Percentiles rank a stretch among this genome's conserved stretches.
These are phyloP conservation scores for Acrossocheilus wenchowensis DNA, from an alignment of 2,797 vertebrate species.

Conservation along the genomic window DNA sequence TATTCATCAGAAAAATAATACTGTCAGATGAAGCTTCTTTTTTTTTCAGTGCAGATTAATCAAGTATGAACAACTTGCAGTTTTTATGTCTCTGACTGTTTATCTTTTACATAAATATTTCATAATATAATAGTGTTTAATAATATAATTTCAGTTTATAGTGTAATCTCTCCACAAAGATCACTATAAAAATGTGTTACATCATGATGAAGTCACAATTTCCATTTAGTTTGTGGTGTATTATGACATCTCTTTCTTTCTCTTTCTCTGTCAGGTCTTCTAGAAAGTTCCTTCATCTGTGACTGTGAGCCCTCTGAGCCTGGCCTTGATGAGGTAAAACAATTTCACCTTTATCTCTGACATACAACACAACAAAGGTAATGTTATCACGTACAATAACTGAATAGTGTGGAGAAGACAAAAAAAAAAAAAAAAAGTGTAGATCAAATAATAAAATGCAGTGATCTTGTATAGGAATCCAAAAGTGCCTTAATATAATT, in stretches of 20 bases:
- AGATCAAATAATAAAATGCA: not conserved
- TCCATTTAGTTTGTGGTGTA: constrained; percentile 5
- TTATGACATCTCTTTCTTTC: constrained; percentile 16
- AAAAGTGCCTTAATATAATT: not conserved
- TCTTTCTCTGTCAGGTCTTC: constrained; percentile 74
- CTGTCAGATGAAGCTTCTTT: constrained; percentile 12
- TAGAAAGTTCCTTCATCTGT: constrained; percentile 87
- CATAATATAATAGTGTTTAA: not conserved
- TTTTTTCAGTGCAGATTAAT: no score
- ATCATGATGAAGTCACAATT: not conserved
- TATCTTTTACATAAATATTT: no score
- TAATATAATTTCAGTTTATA: not conserved
- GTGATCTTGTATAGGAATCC: not conserved
- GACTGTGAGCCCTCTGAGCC: constrained; percentile 68
- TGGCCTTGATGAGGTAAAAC: constrained; percentile 76
- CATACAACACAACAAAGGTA: not conserved
- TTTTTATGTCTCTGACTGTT: no score
- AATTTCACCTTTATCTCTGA: not conserved
- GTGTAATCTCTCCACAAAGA: not conserved
- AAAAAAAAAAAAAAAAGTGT: no score
- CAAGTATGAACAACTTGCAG: no score
- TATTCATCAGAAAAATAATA: constrained; percentile 29
- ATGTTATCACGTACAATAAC: not conserved
- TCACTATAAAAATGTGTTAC: not conserved
- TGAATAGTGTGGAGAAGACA: not conserved